Base-by-base conservation (phyloP, 2,113 vertebrate species). In the Notarius lentiginosus region DNA sequence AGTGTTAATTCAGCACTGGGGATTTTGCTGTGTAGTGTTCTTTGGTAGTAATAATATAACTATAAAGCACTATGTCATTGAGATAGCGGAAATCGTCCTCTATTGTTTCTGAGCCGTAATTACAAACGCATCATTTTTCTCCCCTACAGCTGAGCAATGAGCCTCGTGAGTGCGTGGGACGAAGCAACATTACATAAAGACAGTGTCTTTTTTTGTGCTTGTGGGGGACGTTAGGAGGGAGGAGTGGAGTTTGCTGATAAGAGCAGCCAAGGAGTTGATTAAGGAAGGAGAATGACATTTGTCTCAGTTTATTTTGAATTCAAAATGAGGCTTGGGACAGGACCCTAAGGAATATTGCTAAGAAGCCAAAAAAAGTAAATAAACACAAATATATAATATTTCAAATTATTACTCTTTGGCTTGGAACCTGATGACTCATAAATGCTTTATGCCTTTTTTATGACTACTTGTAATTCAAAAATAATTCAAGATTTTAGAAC, bases 171-270 rank as follows among this genome's bases (percentile, higher is more conserved):
- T 17, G 89, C 90, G 91, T 91, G 91, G 91, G 89, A 91, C 87
- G 91, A 90, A 90, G 91, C 90, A 92, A 91, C 91, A 91, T 94
- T 89, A 93, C 73, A 84, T 81, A 85, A 92, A 90, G 91, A 91
- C 86, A 90, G 91, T 86, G 90, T 88, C 27, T 63, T 91, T 58
- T 92, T 92, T 92, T 88, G 86, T 91, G 87, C 90, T 91, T 90
- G 82, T 84, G 73, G 89, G 87, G 79, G 88, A 87, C 58, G 75
- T 90, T 90, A 86, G 89, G 82, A 84, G 87, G 91, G 90, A 90
- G 89, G 87, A 89, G 88, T 90, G 91, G 94, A 92, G 92, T 93
- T 93, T 92, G 90, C 89, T 90, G 92, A 94, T 93, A 94, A 92
- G 91, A 92, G 90, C 88, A 90, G 89, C 90, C 91, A 87, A 92